Evolutionary conservation across 2,113 vertebrate genomes (phyloP).

Genomic region (Heptranchias perlo): DNA sequence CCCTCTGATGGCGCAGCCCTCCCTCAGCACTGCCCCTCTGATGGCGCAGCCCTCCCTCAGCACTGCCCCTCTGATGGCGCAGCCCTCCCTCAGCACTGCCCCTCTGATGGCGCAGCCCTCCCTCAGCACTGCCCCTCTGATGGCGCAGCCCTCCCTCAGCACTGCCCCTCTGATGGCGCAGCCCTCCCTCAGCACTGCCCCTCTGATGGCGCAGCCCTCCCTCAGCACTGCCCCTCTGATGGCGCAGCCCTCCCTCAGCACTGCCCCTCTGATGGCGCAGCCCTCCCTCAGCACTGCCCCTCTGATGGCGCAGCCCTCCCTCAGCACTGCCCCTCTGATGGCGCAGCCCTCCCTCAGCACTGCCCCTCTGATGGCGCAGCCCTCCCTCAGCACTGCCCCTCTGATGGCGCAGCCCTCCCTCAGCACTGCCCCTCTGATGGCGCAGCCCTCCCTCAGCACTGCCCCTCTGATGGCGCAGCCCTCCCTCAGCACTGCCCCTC

Average conservation of each 20-base stretch:
- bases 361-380: too few species aligned
- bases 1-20: too few species aligned
- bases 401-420: neutral
- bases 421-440: too few species aligned
- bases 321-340: too few species aligned
- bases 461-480: too few species aligned
- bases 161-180: too few species aligned
- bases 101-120: too few species aligned
- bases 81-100: neutral
- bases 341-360: neutral
- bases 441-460: neutral
- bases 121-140: neutral
- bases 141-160: neutral
- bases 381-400: neutral
- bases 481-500: neutral
- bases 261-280: too few species aligned
- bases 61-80: too few species aligned
- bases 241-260: neutral
- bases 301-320: too few species aligned
- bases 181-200: neutral
- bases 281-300: neutral
- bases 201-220: too few species aligned
- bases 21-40: neutral
- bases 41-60: neutral
- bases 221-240: neutral